These are phyloP conservation scores for Pteria penguin DNA, from an alignment of 2,888 invertebrate genomes.

Conservation along the genomic window DNA sequence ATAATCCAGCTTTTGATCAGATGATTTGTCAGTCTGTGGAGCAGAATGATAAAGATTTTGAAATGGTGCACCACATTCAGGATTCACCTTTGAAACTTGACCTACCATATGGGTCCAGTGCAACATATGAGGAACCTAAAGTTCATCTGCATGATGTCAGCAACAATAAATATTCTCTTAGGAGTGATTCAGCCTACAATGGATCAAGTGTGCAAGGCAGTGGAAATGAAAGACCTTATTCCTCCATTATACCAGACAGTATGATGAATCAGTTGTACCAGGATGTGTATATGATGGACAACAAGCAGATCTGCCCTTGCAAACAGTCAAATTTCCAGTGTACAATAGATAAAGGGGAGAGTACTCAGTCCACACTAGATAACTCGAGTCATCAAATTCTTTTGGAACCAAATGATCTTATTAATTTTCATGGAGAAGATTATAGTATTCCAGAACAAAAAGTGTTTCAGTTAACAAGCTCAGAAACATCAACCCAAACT, in stretches of 20 bases:
- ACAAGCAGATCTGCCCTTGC: too few species aligned
- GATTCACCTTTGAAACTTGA: background rate
- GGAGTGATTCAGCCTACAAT: background rate
- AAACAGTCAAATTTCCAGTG: too few species aligned
- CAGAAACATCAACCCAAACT: too few species aligned
- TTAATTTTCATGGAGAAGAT: too few species aligned
- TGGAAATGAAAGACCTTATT: background rate
- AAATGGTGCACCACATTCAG: background rate
- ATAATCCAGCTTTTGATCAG: background rate
- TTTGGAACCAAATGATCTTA: too few species aligned
- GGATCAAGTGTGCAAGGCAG: background rate
- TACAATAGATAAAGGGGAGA: background rate
- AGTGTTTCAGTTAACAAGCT: too few species aligned
- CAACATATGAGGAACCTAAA: background rate
- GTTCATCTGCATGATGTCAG: background rate
- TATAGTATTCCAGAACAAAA: too few species aligned
- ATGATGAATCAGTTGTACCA: background rate
- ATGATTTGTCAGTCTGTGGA: too few species aligned
- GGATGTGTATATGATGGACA: background rate
- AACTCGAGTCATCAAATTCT: too few species aligned
- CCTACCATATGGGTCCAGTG: background rate
- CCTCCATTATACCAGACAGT: background rate
- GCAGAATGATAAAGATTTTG: background rate
- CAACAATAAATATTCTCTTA: too few species aligned
- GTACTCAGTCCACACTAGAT: background rate